A percentile compares a stretch with the other conserved stretches of the same genome.
Conservation (phyloP, 2,888 invertebrate genomes). For the Sinhomidia bicolor region DNA sequence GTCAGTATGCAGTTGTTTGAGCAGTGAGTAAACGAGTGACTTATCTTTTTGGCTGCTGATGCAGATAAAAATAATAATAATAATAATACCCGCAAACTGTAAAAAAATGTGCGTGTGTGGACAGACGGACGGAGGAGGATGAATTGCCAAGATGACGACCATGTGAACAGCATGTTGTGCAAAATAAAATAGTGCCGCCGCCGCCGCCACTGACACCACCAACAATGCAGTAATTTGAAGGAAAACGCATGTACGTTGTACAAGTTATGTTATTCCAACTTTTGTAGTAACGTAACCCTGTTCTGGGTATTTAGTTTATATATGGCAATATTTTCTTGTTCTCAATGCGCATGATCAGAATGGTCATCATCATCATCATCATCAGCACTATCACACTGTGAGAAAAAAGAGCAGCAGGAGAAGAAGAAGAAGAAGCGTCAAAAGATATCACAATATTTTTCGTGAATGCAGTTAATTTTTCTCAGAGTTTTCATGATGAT, state of each 20-base stretch:
- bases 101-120: conserved; percentile 64
- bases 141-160: conserved; percentile 4
- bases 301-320: no score
- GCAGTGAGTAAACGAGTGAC: no score
- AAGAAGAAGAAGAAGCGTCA: neutral
- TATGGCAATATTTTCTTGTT: no score
- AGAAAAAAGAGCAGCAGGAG: neutral
- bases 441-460: neutral
- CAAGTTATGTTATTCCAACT: no score
- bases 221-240: neutral
- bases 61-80: no score
- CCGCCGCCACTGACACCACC: conserved; percentile 22
- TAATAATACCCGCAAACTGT: no score
- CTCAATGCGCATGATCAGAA: neutral
- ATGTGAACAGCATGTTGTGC: conserved; percentile 27
- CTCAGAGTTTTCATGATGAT: conserved; percentile 1
- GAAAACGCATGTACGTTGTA: conserved; percentile 36
- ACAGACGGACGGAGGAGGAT: conserved; percentile 8
- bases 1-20: neutral
- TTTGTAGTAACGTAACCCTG: no score
- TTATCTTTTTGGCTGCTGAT: neutral
- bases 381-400: neutral
- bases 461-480: conserved; percentile 6
- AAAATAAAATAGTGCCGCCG: conserved; percentile 9
- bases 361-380: neutral